Evolutionary conservation across 2,797 vertebrate species (phyloP), one percentile per base, ranked within the genome.

Genomic region (Philypnodon macrostomus): DNA sequence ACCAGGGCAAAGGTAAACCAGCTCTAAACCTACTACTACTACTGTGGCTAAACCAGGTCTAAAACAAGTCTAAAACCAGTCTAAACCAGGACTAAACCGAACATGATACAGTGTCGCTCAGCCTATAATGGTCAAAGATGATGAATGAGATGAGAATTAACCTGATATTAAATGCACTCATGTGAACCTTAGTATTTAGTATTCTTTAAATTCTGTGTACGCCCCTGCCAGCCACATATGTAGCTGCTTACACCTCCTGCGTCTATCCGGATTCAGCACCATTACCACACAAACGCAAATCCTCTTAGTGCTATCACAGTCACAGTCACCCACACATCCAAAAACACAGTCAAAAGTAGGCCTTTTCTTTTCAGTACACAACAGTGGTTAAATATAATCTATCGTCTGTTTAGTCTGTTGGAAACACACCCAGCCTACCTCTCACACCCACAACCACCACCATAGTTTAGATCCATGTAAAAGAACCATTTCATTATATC

Each of bases 221-320:
- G n/a, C n/a, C n/a, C n/a, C n/a, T n/a, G n/a, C n/a, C 16, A 53
- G 49, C 47, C 17, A 21, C 21, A 11, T n/a, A 26, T 2, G 8
- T 41, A 52, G 31, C 36, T 19, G 7, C n/a, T n/a, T 29, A 29
- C 27, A 29, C 13, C 44, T 9, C 15, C 26, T n/a, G 23, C 23
- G 19, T 61, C 62, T 74, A 48, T 70, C 63, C 60, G 67, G 72
- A 58, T 26, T 38, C 58, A 61, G 55, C 73, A 62, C 57, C 67
- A 74, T 62, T 54, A 63, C 65, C 69, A 71, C 76, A 73, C 58
- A 84, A 84, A 71, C 76, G 72, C 58, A 84, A 84, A 85, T 83
- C 81, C 76, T 80, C 70, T 81, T 82, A 82, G 59, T 5, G 51
- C 65, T 75, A 73, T 75, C 75, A 72, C 73, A 66, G 77, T 81